Evolutionary conservation across 2,888 invertebrate species (phyloP), one percentile per base, ranked within the genome.

Genomic region (Suillia variegata): DNA sequence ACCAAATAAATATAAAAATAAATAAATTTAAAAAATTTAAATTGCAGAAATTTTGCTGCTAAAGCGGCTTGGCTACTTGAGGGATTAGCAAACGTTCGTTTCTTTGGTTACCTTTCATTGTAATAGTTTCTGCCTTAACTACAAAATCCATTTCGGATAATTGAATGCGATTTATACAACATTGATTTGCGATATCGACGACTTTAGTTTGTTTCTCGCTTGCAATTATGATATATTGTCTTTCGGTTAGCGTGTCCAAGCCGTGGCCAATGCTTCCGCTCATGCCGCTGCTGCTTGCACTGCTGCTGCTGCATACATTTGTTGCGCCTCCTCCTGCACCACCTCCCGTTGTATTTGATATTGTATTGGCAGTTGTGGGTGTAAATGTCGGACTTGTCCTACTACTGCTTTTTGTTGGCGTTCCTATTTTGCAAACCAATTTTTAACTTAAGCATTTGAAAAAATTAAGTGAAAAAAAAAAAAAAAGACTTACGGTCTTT

Each of bases 191-290:
- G 79, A 97, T 87, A 68, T 95, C 94, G 67, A 97, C 91, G 66
- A 97, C 93, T 74, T 94, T 87, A 64, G 94, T 95, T 85, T 97
- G 94, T 84, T 96, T 96, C 85, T 98, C 97, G 61, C 96, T 96
- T 65, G 93, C 92, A 70, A 98, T 88, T 56, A 96, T 94, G 67
- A 93, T 93, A 84, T 93, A 96, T 87, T 97, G 97, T 67, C 93
- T 86, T 84, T 96, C 96, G 73, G 88, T 88, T 73, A 84, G 78
- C 65, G 75, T 76, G 67, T 82, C 81, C 64, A 79, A 72, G 66
- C 80, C 71, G 78, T 80, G 72, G 82, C 83, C 78, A 38, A 74
- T 70, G 78, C 84, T 78, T 65, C 77, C 74, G 50, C 74, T 77
- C 57, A 74, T 76, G 62, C 75, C 78, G 64, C 70, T 74, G 70